Conservation (phyloP, 1,140 invertebrate species). For the Nasonia vitripennis region DNA sequence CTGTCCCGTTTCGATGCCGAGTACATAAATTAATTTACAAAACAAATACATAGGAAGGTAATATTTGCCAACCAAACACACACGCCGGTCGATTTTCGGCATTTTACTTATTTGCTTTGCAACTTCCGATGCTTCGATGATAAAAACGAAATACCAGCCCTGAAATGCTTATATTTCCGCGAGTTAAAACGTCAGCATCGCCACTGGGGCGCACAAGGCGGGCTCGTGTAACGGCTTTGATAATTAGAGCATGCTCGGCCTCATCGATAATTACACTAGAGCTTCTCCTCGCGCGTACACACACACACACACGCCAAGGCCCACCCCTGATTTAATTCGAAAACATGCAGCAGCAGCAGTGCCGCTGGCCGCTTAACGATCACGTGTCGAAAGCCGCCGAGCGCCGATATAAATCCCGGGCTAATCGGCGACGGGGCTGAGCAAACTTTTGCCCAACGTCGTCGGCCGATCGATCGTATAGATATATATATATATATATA, state of each 20-base stretch:
- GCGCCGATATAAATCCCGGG: conserved; percentile 12
- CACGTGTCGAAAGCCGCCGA: conserved; percentile 1
- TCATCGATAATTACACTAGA: conserved; percentile 12
- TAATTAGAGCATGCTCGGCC: conserved; percentile 15
- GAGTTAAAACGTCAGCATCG: too few species aligned
- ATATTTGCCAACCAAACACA: too few species aligned
- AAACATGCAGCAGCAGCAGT: not conserved
- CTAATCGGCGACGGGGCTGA: not conserved
- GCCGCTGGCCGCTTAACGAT: not conserved
- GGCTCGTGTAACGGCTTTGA: conserved; percentile 3
- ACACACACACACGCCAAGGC: not conserved
- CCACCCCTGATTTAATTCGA: conserved; percentile 4
- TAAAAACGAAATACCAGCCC: too few species aligned
- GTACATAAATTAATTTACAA: too few species aligned
- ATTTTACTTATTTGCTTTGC: too few species aligned
- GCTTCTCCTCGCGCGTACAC: not conserved
- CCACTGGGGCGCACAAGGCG: too few species aligned
- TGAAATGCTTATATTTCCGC: too few species aligned
- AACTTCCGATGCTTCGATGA: too few species aligned
- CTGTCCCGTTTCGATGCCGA: too few species aligned
- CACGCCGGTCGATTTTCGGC: too few species aligned
- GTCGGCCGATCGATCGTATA: not conserved
- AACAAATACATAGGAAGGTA: too few species aligned
- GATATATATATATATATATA: too few species aligned
- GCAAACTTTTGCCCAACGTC: not conserved